These are phyloP conservation scores for Anguilla japonica DNA, from an alignment of 2,113 vertebrate genomes.

Conservation along the genomic window DNA sequence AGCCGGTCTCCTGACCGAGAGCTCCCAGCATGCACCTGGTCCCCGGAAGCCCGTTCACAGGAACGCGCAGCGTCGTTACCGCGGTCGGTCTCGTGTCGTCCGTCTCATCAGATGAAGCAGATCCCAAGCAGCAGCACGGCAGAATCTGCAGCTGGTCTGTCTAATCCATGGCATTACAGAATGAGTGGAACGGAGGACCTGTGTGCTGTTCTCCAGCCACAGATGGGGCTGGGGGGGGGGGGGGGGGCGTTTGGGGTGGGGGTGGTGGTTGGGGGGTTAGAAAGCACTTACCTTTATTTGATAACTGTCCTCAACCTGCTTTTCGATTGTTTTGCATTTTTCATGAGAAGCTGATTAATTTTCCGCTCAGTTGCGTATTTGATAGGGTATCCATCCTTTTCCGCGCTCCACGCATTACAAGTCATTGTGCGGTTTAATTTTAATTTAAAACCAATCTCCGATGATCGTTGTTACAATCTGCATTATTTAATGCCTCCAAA, in stretches of 20 bases:
- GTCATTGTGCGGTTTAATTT: background rate
- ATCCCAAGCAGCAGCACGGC: slow-evolving; percentile 39
- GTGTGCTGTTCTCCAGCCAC: background rate
- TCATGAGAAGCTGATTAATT: background rate
- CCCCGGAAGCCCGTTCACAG: slow-evolving; percentile 45
- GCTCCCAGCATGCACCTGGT: background rate
- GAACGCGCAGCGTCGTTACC: slow-evolving; percentile 49
- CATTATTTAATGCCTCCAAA: background rate
- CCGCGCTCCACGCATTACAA: too few species aligned
- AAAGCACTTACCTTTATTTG: background rate
- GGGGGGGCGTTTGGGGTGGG: background rate
- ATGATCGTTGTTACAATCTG: background rate
- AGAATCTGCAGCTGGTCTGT: slow-evolving; percentile 17
- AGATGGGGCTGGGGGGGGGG: background rate
- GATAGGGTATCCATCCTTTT: background rate
- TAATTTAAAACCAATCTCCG: background rate
- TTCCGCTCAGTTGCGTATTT: background rate
- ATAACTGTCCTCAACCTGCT: background rate
- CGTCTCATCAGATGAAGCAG: slow-evolving; percentile 47
- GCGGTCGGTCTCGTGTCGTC: slow-evolving; percentile 44
- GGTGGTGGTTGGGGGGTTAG: background rate
- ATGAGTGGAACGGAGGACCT: background rate
- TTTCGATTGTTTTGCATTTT: background rate
- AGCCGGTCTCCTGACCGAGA: background rate
- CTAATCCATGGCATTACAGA: background rate